These are phyloP conservation scores for Ochotona princeps DNA, from an alignment of 2,113 vertebrate genomes.

Conservation along the genomic window DNA sequence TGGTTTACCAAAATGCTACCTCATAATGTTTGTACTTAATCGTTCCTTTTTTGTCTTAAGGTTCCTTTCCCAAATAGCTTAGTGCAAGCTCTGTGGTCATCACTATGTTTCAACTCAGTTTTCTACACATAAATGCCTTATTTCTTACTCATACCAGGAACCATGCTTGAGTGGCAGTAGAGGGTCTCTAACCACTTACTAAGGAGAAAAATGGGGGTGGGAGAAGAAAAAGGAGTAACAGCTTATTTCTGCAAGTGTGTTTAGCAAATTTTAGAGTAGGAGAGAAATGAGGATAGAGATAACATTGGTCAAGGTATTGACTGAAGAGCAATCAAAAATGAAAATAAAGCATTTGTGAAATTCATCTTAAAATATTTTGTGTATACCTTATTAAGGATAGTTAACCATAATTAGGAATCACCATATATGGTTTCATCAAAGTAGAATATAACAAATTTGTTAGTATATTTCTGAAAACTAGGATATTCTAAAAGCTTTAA, in stretches of 20 bases:
- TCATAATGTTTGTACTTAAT: background rate
- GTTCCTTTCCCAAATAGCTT: background rate
- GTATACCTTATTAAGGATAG: slow-evolving; percentile 14
- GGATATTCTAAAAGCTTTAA: slow-evolving; percentile 1
- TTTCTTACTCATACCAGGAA: background rate
- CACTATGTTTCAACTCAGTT: background rate
- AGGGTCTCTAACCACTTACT: background rate
- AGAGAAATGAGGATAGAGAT: background rate
- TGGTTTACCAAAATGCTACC: background rate
- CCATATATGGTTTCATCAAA: background rate
- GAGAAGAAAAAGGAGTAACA: background rate
- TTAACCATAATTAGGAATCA: background rate
- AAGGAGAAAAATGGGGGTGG: background rate
- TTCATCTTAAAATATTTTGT: background rate
- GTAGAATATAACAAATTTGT: slow-evolving; percentile 12
- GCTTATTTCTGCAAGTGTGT: background rate
- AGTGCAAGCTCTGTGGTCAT: background rate
- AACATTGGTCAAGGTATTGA: background rate
- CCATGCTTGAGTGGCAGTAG: background rate
- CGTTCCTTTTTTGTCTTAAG: background rate
- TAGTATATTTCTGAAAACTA: background rate
- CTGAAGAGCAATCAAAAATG: slow-evolving; percentile 2
- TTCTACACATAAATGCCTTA: background rate
- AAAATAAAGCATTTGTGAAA: slow-evolving; percentile 51
- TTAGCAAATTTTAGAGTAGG: background rate